phyloP scores from a whole-genome alignment of 2,113 vertebrate genomes.

The Myrmecobius fasciatus region DNA sequence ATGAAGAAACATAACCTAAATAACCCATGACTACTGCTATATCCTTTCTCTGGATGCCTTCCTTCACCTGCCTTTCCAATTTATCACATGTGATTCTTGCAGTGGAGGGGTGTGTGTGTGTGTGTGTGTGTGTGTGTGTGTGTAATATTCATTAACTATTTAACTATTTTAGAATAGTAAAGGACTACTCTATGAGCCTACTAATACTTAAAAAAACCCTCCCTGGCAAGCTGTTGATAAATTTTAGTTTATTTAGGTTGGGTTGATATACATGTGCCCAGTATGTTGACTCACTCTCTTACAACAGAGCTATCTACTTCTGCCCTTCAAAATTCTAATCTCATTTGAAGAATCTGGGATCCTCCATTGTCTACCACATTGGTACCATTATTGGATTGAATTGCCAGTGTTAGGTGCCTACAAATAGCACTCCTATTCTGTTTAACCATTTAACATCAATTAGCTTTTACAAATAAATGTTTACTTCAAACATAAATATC shows the following conservation, averaged over 20 bases:
- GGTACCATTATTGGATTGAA: background rate
- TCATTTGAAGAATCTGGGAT: background rate
- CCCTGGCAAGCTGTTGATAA: background rate
- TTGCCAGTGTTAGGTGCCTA: background rate
- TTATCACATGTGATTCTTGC: background rate
- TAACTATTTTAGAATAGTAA: background rate
- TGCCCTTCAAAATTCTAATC: background rate
- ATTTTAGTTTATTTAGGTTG: background rate
- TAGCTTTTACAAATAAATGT: background rate
- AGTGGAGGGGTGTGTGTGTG: background rate
- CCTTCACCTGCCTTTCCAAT: background rate
- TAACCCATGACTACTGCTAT: background rate
- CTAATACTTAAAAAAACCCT: background rate
- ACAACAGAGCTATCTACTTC: background rate
- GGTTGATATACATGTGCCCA: background rate
- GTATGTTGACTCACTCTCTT: background rate
- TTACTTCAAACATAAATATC: background rate
- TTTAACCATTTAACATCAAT: background rate
- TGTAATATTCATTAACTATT: too few relatives aligned
- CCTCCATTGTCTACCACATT: background rate
- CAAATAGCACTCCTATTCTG: background rate
- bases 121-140: too few relatives aligned
- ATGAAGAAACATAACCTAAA: background rate
- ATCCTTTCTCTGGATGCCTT: background rate
- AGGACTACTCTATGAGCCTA: background rate